Conservation (phyloP, 2,888 invertebrate genomes). For the Lymantria dispar region DNA sequence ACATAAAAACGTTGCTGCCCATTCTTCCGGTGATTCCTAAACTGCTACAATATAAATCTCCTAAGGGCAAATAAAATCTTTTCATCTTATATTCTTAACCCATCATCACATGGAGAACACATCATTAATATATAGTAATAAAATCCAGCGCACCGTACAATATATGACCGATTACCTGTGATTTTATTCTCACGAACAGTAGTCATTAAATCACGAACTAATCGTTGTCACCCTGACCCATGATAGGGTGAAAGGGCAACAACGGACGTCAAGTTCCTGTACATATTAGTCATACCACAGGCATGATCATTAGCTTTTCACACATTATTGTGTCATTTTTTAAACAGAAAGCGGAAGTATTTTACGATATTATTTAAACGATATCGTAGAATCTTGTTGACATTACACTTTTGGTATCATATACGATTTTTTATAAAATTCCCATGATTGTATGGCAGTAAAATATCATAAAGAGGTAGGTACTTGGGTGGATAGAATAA, state of each 20-base stretch:
- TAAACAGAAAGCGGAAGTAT: background rate
- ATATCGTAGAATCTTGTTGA: background rate
- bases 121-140: background rate
- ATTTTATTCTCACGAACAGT: conserved; percentile 52
- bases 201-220: conserved; percentile 53
- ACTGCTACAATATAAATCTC: too few species aligned
- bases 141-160: background rate
- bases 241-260: conserved; percentile 47
- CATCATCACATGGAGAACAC: too few species aligned
- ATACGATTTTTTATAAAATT: too few species aligned
- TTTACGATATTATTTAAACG: background rate
- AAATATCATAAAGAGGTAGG: too few species aligned
- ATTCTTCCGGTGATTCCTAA: too few species aligned
- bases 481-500: too few species aligned
- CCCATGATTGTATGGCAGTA: too few species aligned
- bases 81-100: too few species aligned
- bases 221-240: conserved; percentile 48
- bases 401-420: background rate
- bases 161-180: conserved; percentile 2
- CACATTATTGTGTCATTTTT: conserved; percentile 7
- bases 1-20: too few species aligned
- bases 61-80: too few species aligned
- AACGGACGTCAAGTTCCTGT: conserved; percentile 63
- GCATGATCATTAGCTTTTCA: conserved; percentile 29
- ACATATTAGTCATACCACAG: conserved; percentile 22